A percentile compares a stretch with the other conserved stretches of the same genome.
These are phyloP conservation scores for Scaeva pyrastri DNA, from an alignment of 2,888 invertebrate genomes.

Conservation along the genomic window DNA sequence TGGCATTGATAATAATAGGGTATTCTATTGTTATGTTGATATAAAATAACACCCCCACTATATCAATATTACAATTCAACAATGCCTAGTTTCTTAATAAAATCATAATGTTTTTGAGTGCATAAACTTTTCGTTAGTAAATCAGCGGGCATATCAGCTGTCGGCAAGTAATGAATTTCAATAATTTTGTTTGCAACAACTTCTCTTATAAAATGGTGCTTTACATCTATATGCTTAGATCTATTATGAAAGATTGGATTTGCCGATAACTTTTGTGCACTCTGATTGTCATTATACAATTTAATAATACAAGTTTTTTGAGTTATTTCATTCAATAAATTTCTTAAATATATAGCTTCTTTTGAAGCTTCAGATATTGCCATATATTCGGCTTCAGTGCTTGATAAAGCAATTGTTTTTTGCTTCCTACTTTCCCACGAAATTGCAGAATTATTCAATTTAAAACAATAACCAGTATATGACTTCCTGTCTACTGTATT, in stretches of 20 bases:
- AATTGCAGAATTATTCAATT: no score
- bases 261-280: neutral
- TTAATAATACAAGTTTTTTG: neutral
- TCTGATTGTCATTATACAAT: neutral
- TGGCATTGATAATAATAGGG: no score
- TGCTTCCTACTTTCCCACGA: neutral
- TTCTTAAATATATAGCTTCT: neutral
- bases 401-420: neutral
- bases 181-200: neutral
- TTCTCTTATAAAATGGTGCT: neutral
- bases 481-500: neutral
- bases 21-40: no score
- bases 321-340: neutral
- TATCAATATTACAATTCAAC: no score
- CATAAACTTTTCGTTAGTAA: slow-evolving; percentile 23
- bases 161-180: neutral
- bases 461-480: neutral
- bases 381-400: neutral
- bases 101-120: slow-evolving; percentile 6
- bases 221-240: neutral
- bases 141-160: slow-evolving; percentile 15
- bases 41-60: no score
- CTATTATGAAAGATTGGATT: neutral
- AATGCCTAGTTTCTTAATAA: no score
- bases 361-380: neutral